Percentiles rank a stretch among this genome's conserved stretches.
phyloP scores from a whole-genome alignment of 2,888 invertebrate species.

The Esperia sulphurella region DNA sequence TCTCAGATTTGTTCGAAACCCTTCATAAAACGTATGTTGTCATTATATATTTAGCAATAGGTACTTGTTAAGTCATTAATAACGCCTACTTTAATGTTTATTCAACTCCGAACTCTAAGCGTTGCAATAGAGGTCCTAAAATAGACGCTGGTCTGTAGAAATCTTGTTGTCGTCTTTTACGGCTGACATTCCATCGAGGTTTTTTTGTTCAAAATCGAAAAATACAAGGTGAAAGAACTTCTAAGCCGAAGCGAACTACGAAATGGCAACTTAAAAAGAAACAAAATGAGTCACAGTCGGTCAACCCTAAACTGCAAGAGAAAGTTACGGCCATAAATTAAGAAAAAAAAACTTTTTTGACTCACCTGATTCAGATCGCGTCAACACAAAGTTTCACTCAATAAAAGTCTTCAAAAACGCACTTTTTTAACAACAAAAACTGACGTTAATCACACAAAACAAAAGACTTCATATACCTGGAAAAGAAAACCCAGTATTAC shows the following conservation, averaged over 20 bases:
- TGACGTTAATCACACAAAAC: constrained; percentile 41
- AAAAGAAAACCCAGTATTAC: constrained; percentile 49
- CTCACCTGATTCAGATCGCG: constrained; percentile 45
- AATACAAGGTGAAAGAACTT: constrained; percentile 1
- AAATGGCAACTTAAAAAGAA: constrained; percentile 1
- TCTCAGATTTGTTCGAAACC: neutral
- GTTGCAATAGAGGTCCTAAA: neutral
- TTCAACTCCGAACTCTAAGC: neutral
- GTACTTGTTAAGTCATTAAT: neutral
- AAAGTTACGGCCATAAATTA: constrained; percentile 32
- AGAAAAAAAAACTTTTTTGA: constrained; percentile 24
- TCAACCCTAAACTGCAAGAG: constrained; percentile 22
- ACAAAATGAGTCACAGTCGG: constrained; percentile 14
- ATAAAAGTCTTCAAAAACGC: constrained; percentile 31
- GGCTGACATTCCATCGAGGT: neutral
- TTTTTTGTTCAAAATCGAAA: constrained; percentile 1
- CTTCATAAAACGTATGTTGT: neutral
- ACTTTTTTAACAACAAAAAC: constrained; percentile 39
- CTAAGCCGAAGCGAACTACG: neutral
- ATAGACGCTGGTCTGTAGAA: neutral
- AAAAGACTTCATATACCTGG: constrained; percentile 40
- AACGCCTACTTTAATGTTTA: neutral
- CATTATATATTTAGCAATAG: neutral
- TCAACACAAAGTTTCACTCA: constrained; percentile 46
- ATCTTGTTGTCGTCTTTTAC: neutral